phyloP scores from a whole-genome alignment of 2,797 vertebrate species.

The Sebastes minor region DNA sequence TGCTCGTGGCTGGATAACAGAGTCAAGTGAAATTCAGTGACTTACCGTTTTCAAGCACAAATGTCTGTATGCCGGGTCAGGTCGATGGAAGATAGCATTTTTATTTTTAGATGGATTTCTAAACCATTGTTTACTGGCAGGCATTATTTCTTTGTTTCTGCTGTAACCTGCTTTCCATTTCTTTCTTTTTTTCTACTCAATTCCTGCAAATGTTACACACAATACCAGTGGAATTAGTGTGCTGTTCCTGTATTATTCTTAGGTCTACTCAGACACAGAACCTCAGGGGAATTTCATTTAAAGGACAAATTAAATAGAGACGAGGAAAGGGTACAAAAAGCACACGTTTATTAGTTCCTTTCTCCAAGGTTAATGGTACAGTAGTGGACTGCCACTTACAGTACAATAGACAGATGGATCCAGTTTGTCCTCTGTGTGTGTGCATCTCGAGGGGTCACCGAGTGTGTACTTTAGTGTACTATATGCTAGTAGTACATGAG shows the following conservation, averaged over 20 bases:
- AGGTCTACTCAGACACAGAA: conserved; percentile 12
- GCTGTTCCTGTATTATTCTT: conserved; percentile 34
- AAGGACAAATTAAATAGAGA: conserved; percentile 58
- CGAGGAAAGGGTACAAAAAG: conserved; percentile 30
- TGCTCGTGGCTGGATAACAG: not conserved
- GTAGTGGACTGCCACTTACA: conserved; percentile 29
- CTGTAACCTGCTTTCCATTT: not conserved
- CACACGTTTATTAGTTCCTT: conserved; percentile 48
- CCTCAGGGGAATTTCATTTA: conserved; percentile 56
- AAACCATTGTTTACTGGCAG: conserved; percentile 17
- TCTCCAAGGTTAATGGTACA: conserved; percentile 60
- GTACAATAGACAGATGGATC: conserved; percentile 25
- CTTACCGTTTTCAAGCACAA: not conserved
- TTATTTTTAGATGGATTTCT: conserved; percentile 8
- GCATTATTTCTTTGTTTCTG: conserved; percentile 16
- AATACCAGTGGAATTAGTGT: conserved; percentile 6
- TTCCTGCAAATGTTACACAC: not conserved
- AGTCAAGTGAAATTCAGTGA: not conserved
- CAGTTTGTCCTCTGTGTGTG: conserved; percentile 52
- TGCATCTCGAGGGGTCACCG: conserved; percentile 24
- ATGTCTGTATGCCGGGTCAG: not conserved
- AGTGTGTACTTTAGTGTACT: conserved; percentile 32
- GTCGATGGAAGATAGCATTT: not conserved
- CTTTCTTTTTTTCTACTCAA: not conserved
- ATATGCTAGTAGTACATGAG: conserved; percentile 24